Base-by-base conservation (phyloP, 2,113 vertebrate species). In the Asarcornis scutulata region DNA sequence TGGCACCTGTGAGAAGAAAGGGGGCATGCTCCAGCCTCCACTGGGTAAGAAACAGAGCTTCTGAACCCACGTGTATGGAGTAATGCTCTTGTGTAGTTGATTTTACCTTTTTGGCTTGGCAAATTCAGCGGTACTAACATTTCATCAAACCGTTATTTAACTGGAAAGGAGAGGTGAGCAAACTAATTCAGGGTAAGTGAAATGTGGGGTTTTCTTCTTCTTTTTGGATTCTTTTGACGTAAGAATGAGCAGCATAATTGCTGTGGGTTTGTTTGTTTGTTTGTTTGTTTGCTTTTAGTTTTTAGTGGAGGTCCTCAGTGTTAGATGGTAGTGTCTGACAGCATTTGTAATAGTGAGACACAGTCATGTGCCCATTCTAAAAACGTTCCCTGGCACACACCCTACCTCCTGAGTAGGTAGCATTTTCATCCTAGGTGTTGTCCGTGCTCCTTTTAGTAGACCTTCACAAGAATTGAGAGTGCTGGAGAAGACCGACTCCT, bases 11-110 rank as follows among this genome's bases (percentile, higher is more conserved):
- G 99, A 99, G 97, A 99, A 99, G 97, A 98, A 98, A 38, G 99
- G 99, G 77, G 99, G 99, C 75, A 99, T 99, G 99, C 98, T 99
- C 91, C 99, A 99, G 94, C 99, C 99, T 25, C 99, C 99, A 0
- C 98, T 99, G 69, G 99, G 99, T 99, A 97, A 97, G 97, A 68
- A 93, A 38, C 73, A 95, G 82, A 36, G 63, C 36, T 95, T 52
- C 63, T 86, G 42, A 75, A 26, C 15, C 29, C 48, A 18, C 7
- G 8, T 18, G 4, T 23, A 5, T 13, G 25, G 36, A 60, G 7
- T 64, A 5, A 31, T 60, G n/a, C 55, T 81, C 36, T 71, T 11
- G 23, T n/a, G 9, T 66, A 59, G 27, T 75, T 1, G 1, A 11
- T 88, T 76, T 86, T 22, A 34, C 17, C 16, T 34, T 80, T 58